Percentiles rank a stretch among this genome's conserved stretches.
These are phyloP conservation scores for Pluvianellus socialis DNA, from an alignment of 2,113 vertebrate genomes.

Conservation along the genomic window DNA sequence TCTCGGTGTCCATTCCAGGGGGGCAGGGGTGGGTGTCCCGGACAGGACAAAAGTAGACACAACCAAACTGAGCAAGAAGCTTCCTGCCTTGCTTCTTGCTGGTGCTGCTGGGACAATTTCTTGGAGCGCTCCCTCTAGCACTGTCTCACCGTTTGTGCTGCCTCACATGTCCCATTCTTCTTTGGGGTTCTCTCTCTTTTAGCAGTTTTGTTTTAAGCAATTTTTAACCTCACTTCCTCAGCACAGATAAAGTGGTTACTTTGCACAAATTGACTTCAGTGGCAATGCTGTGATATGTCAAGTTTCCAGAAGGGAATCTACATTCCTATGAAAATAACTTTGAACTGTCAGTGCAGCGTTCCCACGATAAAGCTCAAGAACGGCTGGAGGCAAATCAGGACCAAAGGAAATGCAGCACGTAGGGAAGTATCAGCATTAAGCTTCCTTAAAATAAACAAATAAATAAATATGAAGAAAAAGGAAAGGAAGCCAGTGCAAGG, in stretches of 20 bases:
- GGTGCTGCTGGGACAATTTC: neutral
- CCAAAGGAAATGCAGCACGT: neutral
- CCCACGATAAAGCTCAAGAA: neutral
- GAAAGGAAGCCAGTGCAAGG: neutral
- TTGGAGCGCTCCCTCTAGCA: neutral
- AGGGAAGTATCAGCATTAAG: neutral
- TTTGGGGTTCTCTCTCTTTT: neutral
- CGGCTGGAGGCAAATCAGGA: neutral
- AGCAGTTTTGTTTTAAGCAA: slow-evolving; percentile 17
- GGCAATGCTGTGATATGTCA: neutral
- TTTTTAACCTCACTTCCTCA: slow-evolving; percentile 47
- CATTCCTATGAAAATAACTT: neutral
- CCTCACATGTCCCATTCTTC: slow-evolving; percentile 29
- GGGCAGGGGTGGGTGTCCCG: neutral
- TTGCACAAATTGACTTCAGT: slow-evolving; percentile 39
- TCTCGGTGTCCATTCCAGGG: neutral
- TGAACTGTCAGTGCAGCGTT: neutral
- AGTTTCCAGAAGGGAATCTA: slow-evolving; percentile 21
- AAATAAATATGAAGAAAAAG: rapidly evolving
- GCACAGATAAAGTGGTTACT: slow-evolving; percentile 21
- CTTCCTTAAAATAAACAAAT: neutral
- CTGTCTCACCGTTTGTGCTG: neutral
- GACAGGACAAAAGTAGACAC: neutral
- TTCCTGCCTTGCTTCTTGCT: neutral
- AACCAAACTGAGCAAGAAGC: neutral